Conservation (phyloP, 2,113 vertebrate genomes). For the Clinocottus analis region DNA sequence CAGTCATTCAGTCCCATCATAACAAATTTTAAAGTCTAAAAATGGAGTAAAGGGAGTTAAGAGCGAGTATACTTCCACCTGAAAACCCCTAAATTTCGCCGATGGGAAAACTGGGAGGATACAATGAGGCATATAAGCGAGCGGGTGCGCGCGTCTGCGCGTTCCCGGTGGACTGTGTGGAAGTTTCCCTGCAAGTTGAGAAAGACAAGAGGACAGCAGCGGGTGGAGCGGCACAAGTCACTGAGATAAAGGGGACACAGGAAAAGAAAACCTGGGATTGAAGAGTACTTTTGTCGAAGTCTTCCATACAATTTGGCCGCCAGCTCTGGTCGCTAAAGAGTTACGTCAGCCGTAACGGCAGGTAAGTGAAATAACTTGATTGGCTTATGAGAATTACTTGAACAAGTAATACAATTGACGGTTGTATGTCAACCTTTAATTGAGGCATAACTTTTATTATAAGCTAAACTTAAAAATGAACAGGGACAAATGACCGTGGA, state of each 20-base stretch:
- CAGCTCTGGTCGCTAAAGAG: background rate
- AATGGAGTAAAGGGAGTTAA: slow-evolving; percentile 17
- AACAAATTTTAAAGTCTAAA: slow-evolving; percentile 10
- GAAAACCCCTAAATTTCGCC: slow-evolving; percentile 49
- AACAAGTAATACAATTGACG: too few relatives aligned
- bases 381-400: background rate
- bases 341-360: background rate
- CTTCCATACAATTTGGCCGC: background rate
- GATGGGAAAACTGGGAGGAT: slow-evolving; percentile 77
- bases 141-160: slow-evolving; percentile 75
- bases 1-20: background rate
- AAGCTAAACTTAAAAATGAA: background rate
- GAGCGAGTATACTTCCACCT: slow-evolving; percentile 30
- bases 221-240: slow-evolving; percentile 24
- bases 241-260: slow-evolving; percentile 17
- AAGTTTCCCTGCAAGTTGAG: slow-evolving; percentile 72
- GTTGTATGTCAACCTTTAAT: background rate
- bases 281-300: background rate
- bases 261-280: background rate
- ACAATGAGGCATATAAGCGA: slow-evolving; percentile 49
- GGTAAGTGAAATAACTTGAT: slow-evolving; percentile 55
- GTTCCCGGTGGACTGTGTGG: slow-evolving; percentile 34
- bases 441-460: background rate
- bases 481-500: background rate
- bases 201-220: slow-evolving; percentile 36